phyloP scores from a whole-genome alignment of 2,888 invertebrate genomes.

The Himalopsyche anomala region DNA sequence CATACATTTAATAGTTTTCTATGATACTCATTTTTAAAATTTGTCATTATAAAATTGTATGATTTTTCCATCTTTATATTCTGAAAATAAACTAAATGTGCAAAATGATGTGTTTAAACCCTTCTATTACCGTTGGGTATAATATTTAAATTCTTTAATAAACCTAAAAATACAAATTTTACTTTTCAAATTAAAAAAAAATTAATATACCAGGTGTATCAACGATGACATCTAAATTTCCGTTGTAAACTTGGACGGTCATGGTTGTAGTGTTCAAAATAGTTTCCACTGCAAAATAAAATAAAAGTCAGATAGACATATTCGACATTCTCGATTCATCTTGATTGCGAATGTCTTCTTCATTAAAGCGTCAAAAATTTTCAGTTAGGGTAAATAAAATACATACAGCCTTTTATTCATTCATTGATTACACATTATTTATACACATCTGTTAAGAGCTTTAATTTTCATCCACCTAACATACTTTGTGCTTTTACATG shows the following conservation, averaged over 20 bases:
- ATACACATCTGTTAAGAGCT: not conserved
- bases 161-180: not conserved
- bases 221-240: conserved; percentile 90
- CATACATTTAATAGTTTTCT: too few species aligned
- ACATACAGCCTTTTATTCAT: not conserved
- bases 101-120: too few species aligned
- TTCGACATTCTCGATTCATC: not conserved
- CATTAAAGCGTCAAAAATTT: not conserved
- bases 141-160: too few species aligned
- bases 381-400: not conserved
- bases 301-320: not conserved
- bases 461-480: not conserved
- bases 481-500: not conserved
- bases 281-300: conserved; percentile 79
- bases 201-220: conserved; percentile 82
- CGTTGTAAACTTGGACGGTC: conserved; percentile 84
- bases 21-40: too few species aligned
- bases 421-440: not conserved
- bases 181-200: not conserved
- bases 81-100: too few species aligned
- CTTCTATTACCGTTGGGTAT: too few species aligned
- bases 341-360: not conserved
- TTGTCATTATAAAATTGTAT: too few species aligned
- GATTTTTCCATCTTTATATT: too few species aligned
- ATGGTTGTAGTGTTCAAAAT: conserved; percentile 83